phyloP scores from a whole-genome alignment of 2,113 vertebrate species.

The Monarcha castaneiventris region DNA sequence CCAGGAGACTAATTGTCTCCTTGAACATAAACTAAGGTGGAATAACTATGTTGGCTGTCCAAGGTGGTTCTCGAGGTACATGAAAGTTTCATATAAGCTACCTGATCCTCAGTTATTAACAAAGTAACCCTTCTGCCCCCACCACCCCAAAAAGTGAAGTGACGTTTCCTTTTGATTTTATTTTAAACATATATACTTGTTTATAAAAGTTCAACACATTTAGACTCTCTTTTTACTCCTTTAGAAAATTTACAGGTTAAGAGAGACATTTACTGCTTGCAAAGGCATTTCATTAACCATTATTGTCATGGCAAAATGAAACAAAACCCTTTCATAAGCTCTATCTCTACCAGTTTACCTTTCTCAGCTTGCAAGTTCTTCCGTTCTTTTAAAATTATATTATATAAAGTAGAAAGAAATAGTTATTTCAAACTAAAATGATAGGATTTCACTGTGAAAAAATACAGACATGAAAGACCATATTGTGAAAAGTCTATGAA shows the following conservation, averaged over 20 bases:
- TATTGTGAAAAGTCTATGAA: background rate
- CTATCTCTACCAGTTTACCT: background rate
- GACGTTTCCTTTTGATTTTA: background rate
- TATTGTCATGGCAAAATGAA: background rate
- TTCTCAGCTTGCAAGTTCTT: background rate
- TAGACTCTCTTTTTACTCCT: background rate
- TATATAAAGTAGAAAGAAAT: background rate
- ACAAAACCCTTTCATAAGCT: background rate
- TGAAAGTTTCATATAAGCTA: background rate
- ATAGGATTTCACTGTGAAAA: background rate
- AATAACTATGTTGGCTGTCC: background rate
- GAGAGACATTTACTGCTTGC: background rate
- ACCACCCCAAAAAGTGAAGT: background rate
- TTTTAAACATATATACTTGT: background rate
- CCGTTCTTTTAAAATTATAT: background rate
- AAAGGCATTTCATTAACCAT: background rate
- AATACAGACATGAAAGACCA: background rate
- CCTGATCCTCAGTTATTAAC: background rate
- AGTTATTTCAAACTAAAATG: background rate
- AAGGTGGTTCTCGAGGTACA: background rate
- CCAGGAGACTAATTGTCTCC: background rate
- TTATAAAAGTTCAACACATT: background rate
- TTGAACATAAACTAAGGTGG: background rate
- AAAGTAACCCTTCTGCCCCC: background rate
- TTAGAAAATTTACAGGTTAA: background rate